Evolutionary conservation across 2,888 invertebrate species (phyloP), one percentile per base, ranked within the genome.

Genomic region (Sarcophaga caerulescens): DNA sequence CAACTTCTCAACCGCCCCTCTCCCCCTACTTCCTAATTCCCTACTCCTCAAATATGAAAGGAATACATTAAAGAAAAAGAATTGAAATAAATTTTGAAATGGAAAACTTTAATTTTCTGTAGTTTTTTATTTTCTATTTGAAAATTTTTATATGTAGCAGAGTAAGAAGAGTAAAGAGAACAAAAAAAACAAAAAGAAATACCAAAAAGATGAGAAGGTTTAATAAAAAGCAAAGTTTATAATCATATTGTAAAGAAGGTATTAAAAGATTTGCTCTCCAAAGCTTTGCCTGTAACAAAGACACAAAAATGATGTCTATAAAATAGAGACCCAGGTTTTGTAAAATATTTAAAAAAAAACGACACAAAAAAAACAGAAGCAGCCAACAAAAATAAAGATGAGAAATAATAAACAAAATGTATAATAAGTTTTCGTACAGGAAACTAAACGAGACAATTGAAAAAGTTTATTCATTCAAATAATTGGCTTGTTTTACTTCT

Each of bases 161-260:
- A 1, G 8, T 10, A 35, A 35, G 35, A 35, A 47, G 47, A 47
- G n/a, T n/a, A n/a, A n/a, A n/a, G n/a, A 52, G 17, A 12, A 47
- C 8, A 10, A 44, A 44, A 17, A 44, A 14, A 73, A n/a, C 12
- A 25, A 62, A 25, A 62, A 35, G 17, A 69, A 23, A 59, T 21
- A 11, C 14, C 10, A 66, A 60, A n/a, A 47, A 59, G 25, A 47
- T 62, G 19, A 35, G 44, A 59, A 19, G 45, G 47, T 62, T 70
- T 78, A n/a, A 5, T 25, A 25, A 10, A 47, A 25, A 12, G 62
- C 74, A 25, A 73, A 83, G 52, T 83, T 77, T 73, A 62, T 74
- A 78, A 78, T 69, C 57, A 83, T 3, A 74, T 59, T 78, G 62
- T 78, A 60, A 71, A 59, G 74, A 75, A 52, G 14, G n/a, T 57